These are phyloP conservation scores for Galago senegalensis DNA, from an alignment of 2,797 vertebrate genomes.

Conservation along the genomic window DNA sequence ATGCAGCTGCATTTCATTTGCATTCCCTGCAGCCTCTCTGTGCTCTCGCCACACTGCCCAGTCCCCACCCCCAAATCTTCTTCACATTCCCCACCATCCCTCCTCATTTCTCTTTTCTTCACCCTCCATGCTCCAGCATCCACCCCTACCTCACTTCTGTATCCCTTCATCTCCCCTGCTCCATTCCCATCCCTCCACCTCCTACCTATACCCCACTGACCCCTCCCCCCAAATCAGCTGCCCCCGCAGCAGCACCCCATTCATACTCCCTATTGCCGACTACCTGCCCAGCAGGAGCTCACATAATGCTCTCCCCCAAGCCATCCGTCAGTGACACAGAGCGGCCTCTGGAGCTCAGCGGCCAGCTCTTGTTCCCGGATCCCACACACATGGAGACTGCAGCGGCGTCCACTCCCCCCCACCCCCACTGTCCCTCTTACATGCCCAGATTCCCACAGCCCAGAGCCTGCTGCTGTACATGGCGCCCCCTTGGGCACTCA, in stretches of 20 bases:
- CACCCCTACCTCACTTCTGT: background rate
- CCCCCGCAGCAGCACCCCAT: constrained; percentile 47
- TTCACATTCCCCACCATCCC: background rate
- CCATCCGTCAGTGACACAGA: constrained; percentile 34
- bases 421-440: background rate
- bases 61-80: constrained; percentile 22
- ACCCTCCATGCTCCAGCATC: background rate
- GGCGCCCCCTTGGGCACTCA: background rate
- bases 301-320: constrained; percentile 50
- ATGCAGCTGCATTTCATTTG: constrained; percentile 30
- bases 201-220: background rate
- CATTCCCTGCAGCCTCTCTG: background rate
- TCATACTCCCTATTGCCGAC: background rate
- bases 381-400: constrained; percentile 69
- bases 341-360: background rate
- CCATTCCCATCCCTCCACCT: background rate
- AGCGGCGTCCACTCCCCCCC: constrained; percentile 55
- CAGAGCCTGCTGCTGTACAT: background rate
- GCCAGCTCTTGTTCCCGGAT: constrained; percentile 48
- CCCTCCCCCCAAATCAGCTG: background rate
- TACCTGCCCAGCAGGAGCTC: constrained; percentile 60
- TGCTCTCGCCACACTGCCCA: background rate
- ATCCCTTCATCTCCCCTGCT: background rate
- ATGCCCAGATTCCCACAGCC: constrained; percentile 30
- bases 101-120: background rate